Evolutionary conservation across 2,888 invertebrate genomes (phyloP), one percentile per base, ranked within the genome.

Genomic region (Apodemia zela): DNA sequence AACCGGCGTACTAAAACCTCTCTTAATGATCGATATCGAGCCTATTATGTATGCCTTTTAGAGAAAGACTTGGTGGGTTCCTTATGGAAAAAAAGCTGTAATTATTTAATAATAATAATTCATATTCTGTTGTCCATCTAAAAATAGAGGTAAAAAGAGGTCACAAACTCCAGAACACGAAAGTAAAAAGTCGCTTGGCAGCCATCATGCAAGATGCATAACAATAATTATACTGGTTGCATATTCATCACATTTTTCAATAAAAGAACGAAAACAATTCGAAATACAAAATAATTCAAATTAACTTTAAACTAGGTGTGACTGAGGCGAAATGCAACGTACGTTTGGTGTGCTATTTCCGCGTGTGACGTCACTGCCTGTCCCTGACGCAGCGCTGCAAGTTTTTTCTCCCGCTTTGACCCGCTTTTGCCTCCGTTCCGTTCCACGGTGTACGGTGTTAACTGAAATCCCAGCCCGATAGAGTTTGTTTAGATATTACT

Each of bases 291-390:
- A 51, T 45, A 25, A 54, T 21, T 29, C 21, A 15, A 54, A 54
- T 54, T 21, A 25, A 54, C 15, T n/a, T 45, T 54, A 54, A 54
- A 54, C 13, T 54, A 25, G 54, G 54, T 29, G 54, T 67, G 67
- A 66, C 64, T 66, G 69, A 68, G 63, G 66, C 60, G 61, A 51
- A 59, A 21, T 35, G 61, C 51, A 54, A 54, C 61, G 58, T 63
- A 59, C 63, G 63, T 58, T 63, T 47, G 63, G 62, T 66, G 65
- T 65, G 65, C 66, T 65, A 67, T 65, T 68, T 70, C 69, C 66
- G 69, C 63, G 63, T 61, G 65, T 70, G 68, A 70, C 70, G 70
- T 70, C 70, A 70, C 63, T 25, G 58, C 61, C 63, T 57, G 63
- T 47, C 62, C 49, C 59, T 66, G 67, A 66, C 69, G 70, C 69